Conservation (phyloP, 1,140 invertebrate genomes). For the Chelonus insularis region DNA sequence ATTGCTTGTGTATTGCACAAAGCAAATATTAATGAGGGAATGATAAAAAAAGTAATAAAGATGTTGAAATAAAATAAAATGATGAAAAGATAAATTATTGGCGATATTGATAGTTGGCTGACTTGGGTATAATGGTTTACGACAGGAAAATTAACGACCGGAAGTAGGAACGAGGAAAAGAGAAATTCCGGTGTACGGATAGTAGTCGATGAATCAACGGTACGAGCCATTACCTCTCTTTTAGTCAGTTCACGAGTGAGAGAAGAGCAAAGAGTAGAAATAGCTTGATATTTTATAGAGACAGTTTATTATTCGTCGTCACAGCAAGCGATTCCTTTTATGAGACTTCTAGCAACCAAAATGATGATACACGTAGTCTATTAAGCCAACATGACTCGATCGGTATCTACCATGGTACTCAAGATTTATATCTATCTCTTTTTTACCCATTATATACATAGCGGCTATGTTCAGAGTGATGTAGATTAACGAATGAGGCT, state of each 20-base stretch:
- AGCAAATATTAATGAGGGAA: too few species aligned
- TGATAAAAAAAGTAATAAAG: neutral
- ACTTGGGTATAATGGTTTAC: constrained; percentile 14
- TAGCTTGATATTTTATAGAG: neutral
- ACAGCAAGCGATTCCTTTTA: neutral
- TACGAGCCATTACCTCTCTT: constrained; percentile 21
- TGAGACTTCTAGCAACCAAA: neutral
- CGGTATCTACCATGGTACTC: neutral
- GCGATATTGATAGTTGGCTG: constrained; percentile 14
- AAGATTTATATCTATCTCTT: neutral
- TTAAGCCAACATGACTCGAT: neutral
- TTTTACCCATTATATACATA: neutral
- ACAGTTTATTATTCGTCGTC: neutral
- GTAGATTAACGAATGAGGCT: constrained; percentile 11
- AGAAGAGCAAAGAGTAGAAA: constrained; percentile 6
- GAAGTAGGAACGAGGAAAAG: constrained; percentile 21
- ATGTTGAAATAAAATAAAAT: neutral
- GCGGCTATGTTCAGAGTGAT: neutral
- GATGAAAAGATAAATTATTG: neutral
- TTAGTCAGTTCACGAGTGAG: neutral
- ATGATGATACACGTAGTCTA: constrained; percentile 9
- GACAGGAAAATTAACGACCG: constrained; percentile 25
- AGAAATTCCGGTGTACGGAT: constrained; percentile 18
- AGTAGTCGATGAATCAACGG: constrained; percentile 24
- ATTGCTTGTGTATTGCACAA: too few species aligned